These are phyloP conservation scores for Oreochromis grahami DNA, from an alignment of 2,797 vertebrate species.

Conservation along the genomic window DNA sequence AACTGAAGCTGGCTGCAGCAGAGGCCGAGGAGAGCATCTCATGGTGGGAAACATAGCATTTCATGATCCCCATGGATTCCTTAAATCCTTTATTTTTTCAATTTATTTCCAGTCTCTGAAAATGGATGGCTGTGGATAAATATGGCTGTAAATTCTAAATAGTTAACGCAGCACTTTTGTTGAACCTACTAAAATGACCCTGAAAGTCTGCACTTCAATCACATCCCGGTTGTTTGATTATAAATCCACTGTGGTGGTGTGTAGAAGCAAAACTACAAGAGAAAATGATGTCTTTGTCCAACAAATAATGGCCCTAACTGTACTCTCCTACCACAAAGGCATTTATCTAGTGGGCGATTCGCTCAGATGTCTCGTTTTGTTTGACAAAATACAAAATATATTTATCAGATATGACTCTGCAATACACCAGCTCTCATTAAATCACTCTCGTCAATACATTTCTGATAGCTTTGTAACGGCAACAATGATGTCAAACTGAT, in stretches of 20 bases:
- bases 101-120: neutral
- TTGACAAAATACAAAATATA: neutral
- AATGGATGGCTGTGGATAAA: neutral
- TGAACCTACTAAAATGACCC: neutral
- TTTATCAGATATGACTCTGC: neutral
- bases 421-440: neutral
- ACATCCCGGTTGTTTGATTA: neutral
- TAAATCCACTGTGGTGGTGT: neutral
- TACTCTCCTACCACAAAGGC: neutral
- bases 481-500: neutral
- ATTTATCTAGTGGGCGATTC: neutral
- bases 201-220: neutral
- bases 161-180: neutral
- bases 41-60: neutral
- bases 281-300: neutral
- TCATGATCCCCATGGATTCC: neutral
- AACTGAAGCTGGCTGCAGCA: neutral
- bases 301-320: neutral
- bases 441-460: neutral
- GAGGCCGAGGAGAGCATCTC: neutral
- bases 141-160: neutral
- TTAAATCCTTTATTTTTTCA: neutral
- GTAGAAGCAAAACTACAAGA: neutral
- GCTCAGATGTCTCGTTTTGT: neutral
- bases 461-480: neutral